Conservation (phyloP, 2,888 invertebrate genomes). For the Acronicta psi region DNA sequence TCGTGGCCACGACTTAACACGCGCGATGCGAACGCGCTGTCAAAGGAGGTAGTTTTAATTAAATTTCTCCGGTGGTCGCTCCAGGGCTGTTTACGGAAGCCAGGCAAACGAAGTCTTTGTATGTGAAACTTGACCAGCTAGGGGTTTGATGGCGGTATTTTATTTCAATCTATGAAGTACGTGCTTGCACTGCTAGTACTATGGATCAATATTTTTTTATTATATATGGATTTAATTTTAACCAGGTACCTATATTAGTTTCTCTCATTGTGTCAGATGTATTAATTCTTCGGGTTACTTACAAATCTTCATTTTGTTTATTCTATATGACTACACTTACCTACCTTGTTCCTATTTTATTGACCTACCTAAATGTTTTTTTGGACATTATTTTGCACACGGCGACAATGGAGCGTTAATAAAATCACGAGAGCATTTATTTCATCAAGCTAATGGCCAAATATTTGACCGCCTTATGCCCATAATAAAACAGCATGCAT, state of each 20-base stretch:
- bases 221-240: not conserved
- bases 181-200: not conserved
- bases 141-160: constrained; percentile 33
- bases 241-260: not conserved
- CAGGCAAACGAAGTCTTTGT: constrained; percentile 37
- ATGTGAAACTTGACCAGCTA: constrained; percentile 46
- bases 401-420: constrained; percentile 29
- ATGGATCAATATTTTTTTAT: too few relatives aligned
- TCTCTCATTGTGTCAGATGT: too few relatives aligned
- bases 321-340: too few relatives aligned
- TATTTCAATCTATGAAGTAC: constrained; percentile 33
- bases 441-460: constrained; percentile 78
- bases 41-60: constrained; percentile 58
- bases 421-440: constrained; percentile 55
- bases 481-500: constrained; percentile 63
- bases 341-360: not conserved
- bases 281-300: too few relatives aligned
- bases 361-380: constrained; percentile 8
- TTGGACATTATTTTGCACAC: constrained; percentile 25
- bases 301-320: too few relatives aligned
- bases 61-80: constrained; percentile 54
- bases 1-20: constrained; percentile 30
- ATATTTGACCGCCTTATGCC: constrained; percentile 72
- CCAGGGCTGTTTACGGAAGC: constrained; percentile 43
- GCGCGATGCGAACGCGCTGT: constrained; percentile 6